Conservation (phyloP, 2,113 vertebrate species). For the Mola mola region DNA sequence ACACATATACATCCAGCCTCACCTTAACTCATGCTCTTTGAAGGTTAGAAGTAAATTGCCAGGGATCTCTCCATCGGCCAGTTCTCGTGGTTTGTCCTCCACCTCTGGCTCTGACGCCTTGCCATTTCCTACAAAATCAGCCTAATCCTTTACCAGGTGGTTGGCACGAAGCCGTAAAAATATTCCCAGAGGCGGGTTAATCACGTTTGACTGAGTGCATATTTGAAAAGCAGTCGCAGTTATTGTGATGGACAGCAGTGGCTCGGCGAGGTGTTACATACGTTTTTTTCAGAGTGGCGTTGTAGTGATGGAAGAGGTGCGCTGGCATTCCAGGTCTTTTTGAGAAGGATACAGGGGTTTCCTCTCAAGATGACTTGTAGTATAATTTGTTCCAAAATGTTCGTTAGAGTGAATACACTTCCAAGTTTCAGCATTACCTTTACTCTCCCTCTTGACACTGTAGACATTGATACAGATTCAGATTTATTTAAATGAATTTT, state of each 20-base stretch:
- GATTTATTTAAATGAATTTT: conserved; percentile 10
- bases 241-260: conserved; percentile 50
- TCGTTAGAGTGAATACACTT: background rate
- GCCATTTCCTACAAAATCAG: conserved; percentile 41
- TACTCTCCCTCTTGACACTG: background rate
- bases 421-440: conserved; percentile 7
- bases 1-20: conserved; percentile 52
- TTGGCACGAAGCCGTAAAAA: conserved; percentile 56
- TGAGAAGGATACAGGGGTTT: conserved; percentile 18
- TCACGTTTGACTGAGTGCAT: conserved; percentile 52
- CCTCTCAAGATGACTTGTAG: conserved; percentile 38
- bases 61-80: conserved; percentile 32
- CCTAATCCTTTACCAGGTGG: conserved; percentile 49
- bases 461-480: conserved; percentile 15
- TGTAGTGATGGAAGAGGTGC: background rate
- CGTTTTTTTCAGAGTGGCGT: conserved; percentile 9
- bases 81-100: conserved; percentile 9
- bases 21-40: conserved; percentile 48
- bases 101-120: conserved; percentile 21
- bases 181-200: conserved; percentile 41
- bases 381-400: conserved; percentile 45
- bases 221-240: conserved; percentile 56
- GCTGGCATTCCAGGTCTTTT: background rate
- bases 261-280: conserved; percentile 25
- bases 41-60: conserved; percentile 64